phyloP scores from a whole-genome alignment of 2,113 vertebrate genomes.

The Anarhynchus alexandrinus region DNA sequence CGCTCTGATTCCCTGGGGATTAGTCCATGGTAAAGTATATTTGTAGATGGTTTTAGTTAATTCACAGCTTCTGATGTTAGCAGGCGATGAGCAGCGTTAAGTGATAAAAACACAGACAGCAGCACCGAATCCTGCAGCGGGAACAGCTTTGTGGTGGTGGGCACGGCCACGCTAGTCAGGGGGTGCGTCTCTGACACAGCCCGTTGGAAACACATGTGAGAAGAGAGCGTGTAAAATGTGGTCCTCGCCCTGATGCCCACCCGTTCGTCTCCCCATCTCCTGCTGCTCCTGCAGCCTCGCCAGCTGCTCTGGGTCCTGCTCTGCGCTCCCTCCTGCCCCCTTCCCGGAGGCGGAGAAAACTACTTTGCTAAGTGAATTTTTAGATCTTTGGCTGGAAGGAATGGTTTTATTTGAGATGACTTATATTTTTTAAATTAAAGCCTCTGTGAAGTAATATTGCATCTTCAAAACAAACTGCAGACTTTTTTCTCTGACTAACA shows the following conservation, averaged over 20 bases:
- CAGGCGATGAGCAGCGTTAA: neutral
- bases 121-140: neutral
- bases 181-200: neutral
- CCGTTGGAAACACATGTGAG: neutral
- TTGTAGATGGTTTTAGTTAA: constrained; percentile 37
- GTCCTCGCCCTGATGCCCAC: neutral
- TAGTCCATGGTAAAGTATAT: neutral
- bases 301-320: constrained; percentile 21
- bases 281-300: neutral
- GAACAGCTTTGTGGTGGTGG: neutral
- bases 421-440: neutral
- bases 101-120: neutral
- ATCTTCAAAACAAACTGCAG: constrained; percentile 27
- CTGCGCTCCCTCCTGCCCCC: constrained; percentile 12
- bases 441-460: constrained; percentile 25
- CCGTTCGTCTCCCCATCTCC: neutral
- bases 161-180: neutral
- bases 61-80: constrained; percentile 18
- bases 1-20: neutral
- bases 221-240: neutral
- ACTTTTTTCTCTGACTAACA: constrained; percentile 40
- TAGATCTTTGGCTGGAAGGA: neutral
- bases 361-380: constrained; percentile 23
- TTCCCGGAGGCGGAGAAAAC: constrained; percentile 39
- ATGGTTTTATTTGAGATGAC: neutral